Conservation (phyloP, 2,113 vertebrate species). For the Sterrhoptilus dennistouni region DNA sequence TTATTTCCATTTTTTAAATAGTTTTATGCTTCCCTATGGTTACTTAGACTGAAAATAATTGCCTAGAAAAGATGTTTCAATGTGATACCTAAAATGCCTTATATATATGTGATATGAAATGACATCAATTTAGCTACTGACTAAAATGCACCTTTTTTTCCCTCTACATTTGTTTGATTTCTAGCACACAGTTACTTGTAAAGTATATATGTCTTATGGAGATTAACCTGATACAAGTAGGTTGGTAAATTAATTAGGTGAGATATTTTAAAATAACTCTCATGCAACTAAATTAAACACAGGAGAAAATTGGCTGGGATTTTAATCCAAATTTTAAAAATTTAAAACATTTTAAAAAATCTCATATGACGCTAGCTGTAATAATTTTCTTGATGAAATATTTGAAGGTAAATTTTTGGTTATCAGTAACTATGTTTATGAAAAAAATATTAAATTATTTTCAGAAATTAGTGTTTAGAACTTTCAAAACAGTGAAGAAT, state of each 20-base stretch:
- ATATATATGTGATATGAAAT: neutral
- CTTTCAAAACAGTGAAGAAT: neutral
- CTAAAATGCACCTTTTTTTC: neutral
- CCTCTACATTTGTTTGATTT: neutral
- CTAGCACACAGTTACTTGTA: neutral
- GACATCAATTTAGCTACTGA: neutral
- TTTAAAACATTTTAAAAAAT: neutral
- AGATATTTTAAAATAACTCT: conserved; percentile 24
- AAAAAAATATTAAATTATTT: neutral
- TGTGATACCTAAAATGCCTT: conserved; percentile 59
- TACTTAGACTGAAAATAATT: conserved; percentile 73
- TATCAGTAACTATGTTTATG: neutral
- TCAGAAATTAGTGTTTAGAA: neutral
- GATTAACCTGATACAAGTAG: neutral
- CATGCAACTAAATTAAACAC: conserved; percentile 12
- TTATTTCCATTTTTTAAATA: conserved; percentile 74
- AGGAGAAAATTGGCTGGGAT: neutral
- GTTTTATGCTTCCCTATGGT: conserved; percentile 75
- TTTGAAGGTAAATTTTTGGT: neutral
- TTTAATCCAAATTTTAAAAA: conserved; percentile 13
- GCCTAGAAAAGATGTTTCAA: conserved; percentile 67
- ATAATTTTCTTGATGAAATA: neutral
- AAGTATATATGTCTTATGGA: neutral
- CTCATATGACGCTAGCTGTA: neutral
- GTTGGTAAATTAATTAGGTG: neutral